A percentile compares a stretch with the other conserved stretches of the same genome.
Conservation (phyloP, 2,113 vertebrate genomes). For the Sphaerodactylus townsendi region DNA sequence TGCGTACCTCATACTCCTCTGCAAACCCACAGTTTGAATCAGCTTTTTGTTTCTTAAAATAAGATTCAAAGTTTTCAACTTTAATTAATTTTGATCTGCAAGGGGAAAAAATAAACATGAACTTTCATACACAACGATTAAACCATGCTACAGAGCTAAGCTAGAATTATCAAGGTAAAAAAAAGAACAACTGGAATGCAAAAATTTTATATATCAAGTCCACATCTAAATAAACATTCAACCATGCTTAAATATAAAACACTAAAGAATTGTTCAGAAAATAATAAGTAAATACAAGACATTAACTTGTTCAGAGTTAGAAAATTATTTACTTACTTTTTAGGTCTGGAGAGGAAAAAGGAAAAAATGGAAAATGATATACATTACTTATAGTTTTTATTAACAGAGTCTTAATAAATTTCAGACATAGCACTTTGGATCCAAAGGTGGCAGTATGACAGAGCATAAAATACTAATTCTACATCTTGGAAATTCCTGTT, state of each 20-base stretch:
- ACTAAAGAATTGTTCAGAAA: not conserved
- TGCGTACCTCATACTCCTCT: constrained; percentile 91
- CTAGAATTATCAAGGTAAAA: not conserved
- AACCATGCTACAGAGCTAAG: not conserved
- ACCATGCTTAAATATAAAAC: not conserved
- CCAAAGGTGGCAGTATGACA: constrained; percentile 16
- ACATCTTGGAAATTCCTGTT: constrained; percentile 3
- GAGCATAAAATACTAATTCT: constrained; percentile 13
- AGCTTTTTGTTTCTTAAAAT: constrained; percentile 90
- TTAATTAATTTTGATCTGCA: constrained; percentile 79
- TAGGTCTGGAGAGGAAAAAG: constrained; percentile 67
- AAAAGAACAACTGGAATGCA: not conserved
- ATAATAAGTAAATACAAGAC: not conserved
- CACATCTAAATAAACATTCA: not conserved
- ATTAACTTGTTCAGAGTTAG: constrained; percentile 4
- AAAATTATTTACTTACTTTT: constrained; percentile 75
- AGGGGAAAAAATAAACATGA: constrained; percentile 28
- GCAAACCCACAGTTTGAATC: constrained; percentile 95
- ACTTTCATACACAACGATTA: not conserved
- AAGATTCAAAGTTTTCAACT: constrained; percentile 85
- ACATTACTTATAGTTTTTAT: constrained; percentile 51
- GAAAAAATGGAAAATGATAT: constrained; percentile 52
- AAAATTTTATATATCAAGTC: not conserved
- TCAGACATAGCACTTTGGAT: not conserved
- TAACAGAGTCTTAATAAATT: constrained; percentile 43